These are phyloP conservation scores for Styela clava DNA, from an alignment of 23 tunicate species.

Conservation along the genomic window DNA sequence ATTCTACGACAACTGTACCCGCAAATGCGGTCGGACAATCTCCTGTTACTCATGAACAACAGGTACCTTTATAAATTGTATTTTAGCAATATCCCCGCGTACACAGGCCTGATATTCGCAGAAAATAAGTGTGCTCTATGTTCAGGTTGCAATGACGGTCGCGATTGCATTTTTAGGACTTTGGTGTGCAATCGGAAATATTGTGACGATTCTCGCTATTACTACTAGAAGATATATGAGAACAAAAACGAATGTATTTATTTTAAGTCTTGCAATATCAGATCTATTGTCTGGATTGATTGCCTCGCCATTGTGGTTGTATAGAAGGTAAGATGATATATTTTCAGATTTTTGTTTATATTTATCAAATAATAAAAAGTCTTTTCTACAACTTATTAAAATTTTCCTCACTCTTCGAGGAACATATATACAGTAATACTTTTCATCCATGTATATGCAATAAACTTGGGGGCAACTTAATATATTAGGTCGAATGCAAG, in stretches of 20 bases:
- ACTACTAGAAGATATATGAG: conserved; percentile 25
- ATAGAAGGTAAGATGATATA: conserved; percentile 14
- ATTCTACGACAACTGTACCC: not conserved
- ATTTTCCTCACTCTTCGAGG: too few relatives aligned
- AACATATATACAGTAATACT: too few relatives aligned
- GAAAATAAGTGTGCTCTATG: too few relatives aligned
- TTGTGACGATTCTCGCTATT: conserved; percentile 21
- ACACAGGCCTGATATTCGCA: too few relatives aligned
- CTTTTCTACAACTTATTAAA: too few relatives aligned
- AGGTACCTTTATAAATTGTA: not conserved
- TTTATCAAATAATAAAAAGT: too few relatives aligned
- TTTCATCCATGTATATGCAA: too few relatives aligned
- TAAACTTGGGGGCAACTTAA: too few relatives aligned
- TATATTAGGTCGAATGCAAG: too few relatives aligned
- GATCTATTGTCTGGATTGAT: conserved; percentile 25
- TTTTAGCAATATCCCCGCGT: too few relatives aligned
- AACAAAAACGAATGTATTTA: conserved; percentile 25
- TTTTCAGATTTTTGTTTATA: too few relatives aligned
- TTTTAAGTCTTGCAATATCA: conserved; percentile 27
- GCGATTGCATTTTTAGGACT: conserved; percentile 14
- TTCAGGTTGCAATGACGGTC: conserved; percentile 28
- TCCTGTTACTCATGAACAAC: not conserved
- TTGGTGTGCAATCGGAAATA: conserved; percentile 24
- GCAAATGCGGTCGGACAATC: not conserved
- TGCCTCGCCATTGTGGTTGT: conserved; percentile 24